A percentile compares a stretch with the other conserved stretches of the same genome.
phyloP scores from a whole-genome alignment of 2,888 invertebrate genomes.

The Argyresthia goedartella region DNA sequence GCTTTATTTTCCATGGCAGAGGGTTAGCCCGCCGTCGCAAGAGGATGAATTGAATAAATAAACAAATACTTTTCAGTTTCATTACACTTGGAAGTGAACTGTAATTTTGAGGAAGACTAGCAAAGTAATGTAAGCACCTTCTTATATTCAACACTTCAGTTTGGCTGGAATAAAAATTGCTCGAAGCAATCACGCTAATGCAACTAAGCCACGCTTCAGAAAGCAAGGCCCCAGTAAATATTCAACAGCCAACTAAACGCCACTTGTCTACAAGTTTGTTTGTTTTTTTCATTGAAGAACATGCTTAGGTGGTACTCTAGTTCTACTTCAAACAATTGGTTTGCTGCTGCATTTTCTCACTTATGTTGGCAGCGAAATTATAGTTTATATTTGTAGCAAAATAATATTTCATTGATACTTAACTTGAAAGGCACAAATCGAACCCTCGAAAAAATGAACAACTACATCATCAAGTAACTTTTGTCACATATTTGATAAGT shows the following conservation, averaged over 20 bases:
- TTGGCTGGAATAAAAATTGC: slow-evolving; percentile 21
- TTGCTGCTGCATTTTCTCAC: too few species aligned
- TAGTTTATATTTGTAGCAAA: too few species aligned
- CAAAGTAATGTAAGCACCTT: slow-evolving; percentile 16
- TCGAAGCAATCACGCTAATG: slow-evolving; percentile 37
- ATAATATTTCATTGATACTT: too few species aligned
- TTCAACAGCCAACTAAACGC: background rate
- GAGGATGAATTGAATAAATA: background rate
- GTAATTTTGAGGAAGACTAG: background rate
- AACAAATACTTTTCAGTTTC: slow-evolving; percentile 8
- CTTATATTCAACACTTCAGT: slow-evolving; percentile 26
- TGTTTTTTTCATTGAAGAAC: background rate
- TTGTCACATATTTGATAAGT: too few species aligned
- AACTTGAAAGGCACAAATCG: too few species aligned
- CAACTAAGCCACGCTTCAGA: slow-evolving; percentile 24
- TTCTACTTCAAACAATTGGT: too few species aligned
- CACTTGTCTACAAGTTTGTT: background rate
- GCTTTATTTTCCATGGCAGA: too few species aligned
- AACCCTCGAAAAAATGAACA: too few species aligned
- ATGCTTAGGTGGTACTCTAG: too few species aligned
- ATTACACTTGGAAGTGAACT: slow-evolving; percentile 18
- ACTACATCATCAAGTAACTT: too few species aligned
- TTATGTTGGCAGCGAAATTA: too few species aligned
- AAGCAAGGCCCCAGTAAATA: background rate
- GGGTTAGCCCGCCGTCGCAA: too few species aligned